Conservation (phyloP, 2,113 vertebrate genomes). For the Pelecanoides urinatrix region DNA sequence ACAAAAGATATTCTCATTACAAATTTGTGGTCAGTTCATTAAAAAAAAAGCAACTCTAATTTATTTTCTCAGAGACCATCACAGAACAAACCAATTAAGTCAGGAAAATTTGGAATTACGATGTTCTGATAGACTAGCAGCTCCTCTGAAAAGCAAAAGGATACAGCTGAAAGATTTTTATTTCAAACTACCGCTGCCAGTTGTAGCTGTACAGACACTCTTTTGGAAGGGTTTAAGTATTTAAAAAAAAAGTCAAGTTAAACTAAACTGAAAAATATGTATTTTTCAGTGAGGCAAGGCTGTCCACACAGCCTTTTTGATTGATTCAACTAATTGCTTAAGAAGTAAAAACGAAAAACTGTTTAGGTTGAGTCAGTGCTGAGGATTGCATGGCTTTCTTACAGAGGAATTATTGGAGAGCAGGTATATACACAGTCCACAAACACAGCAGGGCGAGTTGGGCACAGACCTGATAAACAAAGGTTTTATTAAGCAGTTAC, state of each 20-base stretch:
- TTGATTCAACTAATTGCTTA: background rate
- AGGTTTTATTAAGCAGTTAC: background rate
- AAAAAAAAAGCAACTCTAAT: background rate
- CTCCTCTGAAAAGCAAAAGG: background rate
- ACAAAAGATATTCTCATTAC: conserved; percentile 36
- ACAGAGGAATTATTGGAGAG: fast-evolving
- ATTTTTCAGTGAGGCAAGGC: background rate
- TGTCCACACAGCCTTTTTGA: background rate
- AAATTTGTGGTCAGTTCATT: conserved; percentile 31
- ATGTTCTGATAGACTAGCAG: background rate
- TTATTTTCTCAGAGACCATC: conserved; percentile 23
- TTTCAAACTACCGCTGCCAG: background rate
- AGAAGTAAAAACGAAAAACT: background rate
- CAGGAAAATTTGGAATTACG: conserved; percentile 7
- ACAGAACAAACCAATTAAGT: conserved; percentile 43
- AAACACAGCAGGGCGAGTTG: background rate
- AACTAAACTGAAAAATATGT: background rate
- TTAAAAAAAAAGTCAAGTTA: background rate
- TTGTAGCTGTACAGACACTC: background rate
- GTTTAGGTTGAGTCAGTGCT: background rate
- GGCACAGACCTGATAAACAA: fast-evolving
- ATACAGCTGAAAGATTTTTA: background rate
- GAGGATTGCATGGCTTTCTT: background rate
- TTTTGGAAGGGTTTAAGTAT: background rate
- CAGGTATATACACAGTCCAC: fast-evolving